These are phyloP conservation scores for Melanotaenia nigrans DNA, from an alignment of 2,797 vertebrate species.

Conservation along the genomic window DNA sequence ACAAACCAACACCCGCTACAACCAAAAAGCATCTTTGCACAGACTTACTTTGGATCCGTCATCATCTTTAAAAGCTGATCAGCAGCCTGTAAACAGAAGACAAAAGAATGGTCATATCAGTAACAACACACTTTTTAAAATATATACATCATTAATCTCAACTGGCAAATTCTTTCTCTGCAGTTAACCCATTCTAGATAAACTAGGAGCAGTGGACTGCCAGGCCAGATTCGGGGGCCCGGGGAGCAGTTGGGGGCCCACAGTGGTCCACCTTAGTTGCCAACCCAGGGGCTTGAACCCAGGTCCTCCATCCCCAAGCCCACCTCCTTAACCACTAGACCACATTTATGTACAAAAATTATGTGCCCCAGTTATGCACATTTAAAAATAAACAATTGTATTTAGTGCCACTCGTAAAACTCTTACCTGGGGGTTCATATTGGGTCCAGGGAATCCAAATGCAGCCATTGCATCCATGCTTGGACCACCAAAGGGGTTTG, in stretches of 20 bases:
- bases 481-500: slow-evolving; percentile 90
- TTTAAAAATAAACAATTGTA: too few species aligned
- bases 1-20: background rate
- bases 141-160: too few species aligned
- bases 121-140: background rate
- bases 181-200: too few species aligned
- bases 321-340: too few species aligned
- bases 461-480: slow-evolving; percentile 93
- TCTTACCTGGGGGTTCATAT: slow-evolving; percentile 92
- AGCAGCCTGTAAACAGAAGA: slow-evolving; percentile 74
- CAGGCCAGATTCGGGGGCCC: too few species aligned
- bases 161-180: too few species aligned
- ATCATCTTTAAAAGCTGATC: slow-evolving; percentile 97
- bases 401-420: background rate
- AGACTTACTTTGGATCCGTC: slow-evolving; percentile 97
- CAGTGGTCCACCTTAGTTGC: too few species aligned
- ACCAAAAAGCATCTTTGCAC: background rate
- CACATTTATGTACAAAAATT: too few species aligned
- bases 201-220: too few species aligned
- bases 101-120: background rate
- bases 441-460: slow-evolving; percentile 92
- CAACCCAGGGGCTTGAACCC: too few species aligned
- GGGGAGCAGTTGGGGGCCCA: too few species aligned
- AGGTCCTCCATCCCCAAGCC: too few species aligned
- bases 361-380: background rate